These are phyloP conservation scores for Anagyrus pseudococci DNA, from an alignment of 2,888 invertebrate genomes.

Conservation along the genomic window DNA sequence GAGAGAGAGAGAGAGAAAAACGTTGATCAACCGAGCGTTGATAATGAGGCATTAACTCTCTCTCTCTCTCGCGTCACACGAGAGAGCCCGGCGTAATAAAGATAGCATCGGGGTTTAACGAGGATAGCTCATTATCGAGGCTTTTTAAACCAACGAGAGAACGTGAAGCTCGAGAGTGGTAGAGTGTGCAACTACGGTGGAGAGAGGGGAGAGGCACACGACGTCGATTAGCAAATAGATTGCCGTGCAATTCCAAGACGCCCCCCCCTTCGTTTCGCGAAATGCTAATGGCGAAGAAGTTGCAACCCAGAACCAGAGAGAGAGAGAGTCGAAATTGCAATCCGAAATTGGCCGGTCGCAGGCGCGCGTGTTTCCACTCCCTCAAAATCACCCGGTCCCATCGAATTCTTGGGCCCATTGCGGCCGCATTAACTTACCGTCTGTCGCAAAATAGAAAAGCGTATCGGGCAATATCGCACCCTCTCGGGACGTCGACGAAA, in stretches of 20 bases:
- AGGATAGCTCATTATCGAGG: neutral
- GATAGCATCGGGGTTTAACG: slow-evolving; percentile 21
- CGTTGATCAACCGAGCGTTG: neutral
- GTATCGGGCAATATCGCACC: too few species aligned
- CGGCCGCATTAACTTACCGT: too few species aligned
- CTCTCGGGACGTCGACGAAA: too few species aligned
- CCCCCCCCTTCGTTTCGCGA: slow-evolving; percentile 16
- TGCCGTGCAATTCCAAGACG: slow-evolving; percentile 34
- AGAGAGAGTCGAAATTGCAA: too few species aligned
- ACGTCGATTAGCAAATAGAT: slow-evolving; percentile 41
- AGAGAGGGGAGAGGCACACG: neutral
- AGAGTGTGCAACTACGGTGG: too few species aligned
- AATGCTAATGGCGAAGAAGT: too few species aligned
- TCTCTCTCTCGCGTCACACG: too few species aligned
- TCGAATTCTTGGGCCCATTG: neutral
- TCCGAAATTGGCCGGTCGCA: too few species aligned
- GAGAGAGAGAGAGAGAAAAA: neutral
- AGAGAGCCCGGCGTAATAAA: neutral
- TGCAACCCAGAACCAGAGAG: too few species aligned
- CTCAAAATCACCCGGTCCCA: neutral
- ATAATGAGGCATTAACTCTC: slow-evolving; percentile 3
- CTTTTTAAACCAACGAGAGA: neutral
- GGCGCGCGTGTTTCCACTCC: neutral
- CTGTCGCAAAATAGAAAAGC: too few species aligned
- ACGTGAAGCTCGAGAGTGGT: neutral